phyloP scores from a whole-genome alignment of 2,113 vertebrate species.

The Gymnarchus niloticus region DNA sequence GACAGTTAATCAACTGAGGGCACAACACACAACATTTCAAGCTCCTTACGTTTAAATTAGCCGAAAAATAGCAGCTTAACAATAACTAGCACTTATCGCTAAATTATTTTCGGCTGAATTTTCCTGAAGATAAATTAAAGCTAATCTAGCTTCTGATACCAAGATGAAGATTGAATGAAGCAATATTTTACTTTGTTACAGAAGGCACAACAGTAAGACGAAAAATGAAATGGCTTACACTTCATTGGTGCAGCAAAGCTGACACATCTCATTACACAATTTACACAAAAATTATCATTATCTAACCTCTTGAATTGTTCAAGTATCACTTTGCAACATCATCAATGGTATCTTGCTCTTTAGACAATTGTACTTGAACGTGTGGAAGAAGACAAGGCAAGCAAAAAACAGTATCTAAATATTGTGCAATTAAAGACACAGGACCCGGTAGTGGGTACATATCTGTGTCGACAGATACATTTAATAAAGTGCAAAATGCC shows the following conservation, averaged over 20 bases:
- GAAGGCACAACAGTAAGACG: background rate
- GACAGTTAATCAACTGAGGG: constrained; percentile 39
- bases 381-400: background rate
- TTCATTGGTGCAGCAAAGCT: background rate
- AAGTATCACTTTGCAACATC: background rate
- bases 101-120: constrained; percentile 16
- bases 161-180: constrained; percentile 49
- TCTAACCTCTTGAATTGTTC: background rate
- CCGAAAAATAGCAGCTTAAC: constrained; percentile 34
- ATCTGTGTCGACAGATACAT: background rate
- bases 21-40: constrained; percentile 31
- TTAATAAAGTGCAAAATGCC: background rate
- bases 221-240: background rate
- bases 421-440: background rate
- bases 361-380: background rate
- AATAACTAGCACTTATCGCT: background rate
- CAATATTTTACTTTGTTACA: constrained; percentile 36
- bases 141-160: constrained; percentile 40
- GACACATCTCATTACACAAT: background rate
- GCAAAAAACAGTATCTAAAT: constrained; percentile 4
- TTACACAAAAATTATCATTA: background rate
- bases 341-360: background rate
- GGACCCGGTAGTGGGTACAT: background rate
- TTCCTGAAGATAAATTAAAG: constrained; percentile 33
- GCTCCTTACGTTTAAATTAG: constrained; percentile 33